These are phyloP conservation scores for Tinea trinotella DNA, from an alignment of 2,888 invertebrate species.

Conservation along the genomic window DNA sequence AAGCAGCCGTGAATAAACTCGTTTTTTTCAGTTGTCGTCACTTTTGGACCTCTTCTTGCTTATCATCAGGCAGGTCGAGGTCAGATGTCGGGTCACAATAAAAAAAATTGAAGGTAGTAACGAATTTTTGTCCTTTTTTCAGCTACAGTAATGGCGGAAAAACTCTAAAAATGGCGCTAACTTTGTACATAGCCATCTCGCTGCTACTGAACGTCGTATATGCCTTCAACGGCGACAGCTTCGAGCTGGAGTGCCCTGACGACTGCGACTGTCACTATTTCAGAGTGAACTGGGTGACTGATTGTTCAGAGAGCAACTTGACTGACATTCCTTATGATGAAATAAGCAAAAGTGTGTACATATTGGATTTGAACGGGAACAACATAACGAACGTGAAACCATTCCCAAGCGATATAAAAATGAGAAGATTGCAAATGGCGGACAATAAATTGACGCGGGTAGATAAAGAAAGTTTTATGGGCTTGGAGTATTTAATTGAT, in stretches of 20 bases:
- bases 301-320: constrained; percentile 81
- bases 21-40: no score
- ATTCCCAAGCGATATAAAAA: constrained; percentile 78
- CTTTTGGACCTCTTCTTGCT: no score
- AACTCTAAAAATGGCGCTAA: constrained; percentile 35
- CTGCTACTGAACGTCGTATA: constrained; percentile 27
- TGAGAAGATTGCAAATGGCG: constrained; percentile 79
- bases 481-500: constrained; percentile 77
- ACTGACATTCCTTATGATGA: constrained; percentile 79
- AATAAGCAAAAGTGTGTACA: constrained; percentile 78
- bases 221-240: constrained; percentile 73
- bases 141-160: constrained; percentile 9
- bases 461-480: constrained; percentile 74
- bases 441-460: constrained; percentile 75
- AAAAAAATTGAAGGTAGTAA: no score
- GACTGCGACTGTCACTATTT: constrained; percentile 84
- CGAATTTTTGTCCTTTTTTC: no score
- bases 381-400: constrained; percentile 72
- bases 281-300: constrained; percentile 83
- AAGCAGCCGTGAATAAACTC: no score
- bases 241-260: constrained; percentile 79
- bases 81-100: no score
- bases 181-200: constrained; percentile 26
- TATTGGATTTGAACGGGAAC: constrained; percentile 80
- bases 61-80: no score